Base-by-base conservation (phyloP, 2,888 invertebrate species). In the Philereme transversata region DNA sequence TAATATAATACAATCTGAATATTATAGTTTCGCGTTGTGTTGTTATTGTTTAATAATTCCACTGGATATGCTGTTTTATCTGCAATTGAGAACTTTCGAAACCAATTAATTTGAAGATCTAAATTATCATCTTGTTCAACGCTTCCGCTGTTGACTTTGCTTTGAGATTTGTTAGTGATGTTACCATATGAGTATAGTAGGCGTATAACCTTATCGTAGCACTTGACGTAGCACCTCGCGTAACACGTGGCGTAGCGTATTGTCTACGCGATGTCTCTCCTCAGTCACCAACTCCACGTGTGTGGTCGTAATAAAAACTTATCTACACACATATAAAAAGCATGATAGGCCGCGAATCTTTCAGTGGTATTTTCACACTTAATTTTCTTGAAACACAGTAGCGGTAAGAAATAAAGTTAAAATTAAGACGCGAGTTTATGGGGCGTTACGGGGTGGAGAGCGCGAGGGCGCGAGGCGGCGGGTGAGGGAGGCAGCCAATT, bases 371-470 rank as follows among this genome's bases (percentile, higher is more conserved):
- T 85, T 89, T 90, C 87, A 84, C 90, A 91, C 90, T 88, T 90
- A 91, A 91, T 91, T 90, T 89, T 89, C 84, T 86, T 84, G 81
- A 79, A 88, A 88, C 86, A 88, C 81, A 84, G 88, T 81, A 82
- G 87, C 87, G 86, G 89, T 88, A 87, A 88, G 89, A 88, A 91
- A 90, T 91, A 92, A 90, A 91, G 90, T 91, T 90, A 90, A 91
- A 91, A 92, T 90, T 90, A 91, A 92, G 91, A 90, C 88, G 89
- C 89, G 88, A 90, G 90, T 90, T 91, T 90, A 91, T 90, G 90
- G 88, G 88, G 90, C 89, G 91, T 89, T 87, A 88, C 88, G 82
- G 83, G 87, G 85, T 82, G 85, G 84, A 82, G 78, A 82, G 84
- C 77, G 83, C 75, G 72, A 76, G 83, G 82, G 81, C 83, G 75